Evolutionary conservation across 2,888 invertebrate species (phyloP).

Genomic region (Strigamia crassipes): DNA sequence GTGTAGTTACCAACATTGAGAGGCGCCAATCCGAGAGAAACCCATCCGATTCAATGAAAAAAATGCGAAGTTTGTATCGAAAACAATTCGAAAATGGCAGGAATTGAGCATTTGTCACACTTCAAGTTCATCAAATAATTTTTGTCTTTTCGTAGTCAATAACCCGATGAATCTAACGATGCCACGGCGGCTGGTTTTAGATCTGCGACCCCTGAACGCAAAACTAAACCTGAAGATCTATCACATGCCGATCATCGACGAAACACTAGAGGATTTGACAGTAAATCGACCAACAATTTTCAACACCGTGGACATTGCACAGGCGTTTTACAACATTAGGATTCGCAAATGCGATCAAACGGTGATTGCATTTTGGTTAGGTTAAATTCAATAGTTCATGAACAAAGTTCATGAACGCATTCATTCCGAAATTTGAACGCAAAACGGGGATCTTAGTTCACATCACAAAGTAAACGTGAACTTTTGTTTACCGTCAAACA

Average conservation of each 20-base stretch:
- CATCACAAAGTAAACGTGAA: too few species aligned
- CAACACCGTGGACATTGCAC: neutral
- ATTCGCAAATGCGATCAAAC: neutral
- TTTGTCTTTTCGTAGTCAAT: neutral
- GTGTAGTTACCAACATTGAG: too few species aligned
- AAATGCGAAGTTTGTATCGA: neutral
- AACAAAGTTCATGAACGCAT: too few species aligned
- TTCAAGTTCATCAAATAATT: neutral
- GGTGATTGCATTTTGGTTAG: neutral
- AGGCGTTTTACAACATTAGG: neutral
- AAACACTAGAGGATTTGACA: neutral
- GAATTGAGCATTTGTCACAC: neutral
- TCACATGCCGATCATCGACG: neutral
- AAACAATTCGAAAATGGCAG: neutral
- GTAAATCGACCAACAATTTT: neutral
- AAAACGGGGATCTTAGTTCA: too few species aligned
- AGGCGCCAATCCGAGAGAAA: neutral
- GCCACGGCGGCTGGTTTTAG: neutral
- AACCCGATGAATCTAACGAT: neutral
- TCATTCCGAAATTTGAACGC: too few species aligned
- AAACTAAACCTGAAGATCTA: neutral
- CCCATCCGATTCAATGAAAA: neutral
- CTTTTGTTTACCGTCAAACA: too few species aligned
- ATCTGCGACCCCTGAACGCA: neutral
- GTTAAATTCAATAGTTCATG: too few species aligned